These are phyloP conservation scores for Naso thynnoides DNA, from an alignment of 2,797 vertebrate genomes.

Conservation along the genomic window DNA sequence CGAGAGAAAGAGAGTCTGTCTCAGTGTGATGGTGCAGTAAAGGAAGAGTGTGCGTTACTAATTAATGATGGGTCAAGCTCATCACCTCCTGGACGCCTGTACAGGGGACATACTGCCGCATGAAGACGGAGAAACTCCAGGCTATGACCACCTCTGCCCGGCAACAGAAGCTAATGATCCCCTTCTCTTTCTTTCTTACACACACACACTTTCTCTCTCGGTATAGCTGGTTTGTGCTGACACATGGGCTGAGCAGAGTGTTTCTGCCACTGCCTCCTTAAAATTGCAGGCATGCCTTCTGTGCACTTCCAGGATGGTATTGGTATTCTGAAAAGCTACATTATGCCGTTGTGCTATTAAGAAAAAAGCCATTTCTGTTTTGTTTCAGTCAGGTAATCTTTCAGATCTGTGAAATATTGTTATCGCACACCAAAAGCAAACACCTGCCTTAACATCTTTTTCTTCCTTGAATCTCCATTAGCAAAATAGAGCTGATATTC, in stretches of 20 bases:
- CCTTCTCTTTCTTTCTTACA: slow-evolving; percentile 16
- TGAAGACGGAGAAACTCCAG: slow-evolving; percentile 44
- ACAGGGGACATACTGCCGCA: slow-evolving; percentile 32
- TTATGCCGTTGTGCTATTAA: slow-evolving; percentile 78
- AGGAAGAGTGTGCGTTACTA: slow-evolving; percentile 36
- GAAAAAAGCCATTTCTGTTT: slow-evolving; percentile 72
- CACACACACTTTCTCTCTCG: slow-evolving; percentile 32
- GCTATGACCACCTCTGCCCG: slow-evolving; percentile 57
- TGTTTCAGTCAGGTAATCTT: slow-evolving; percentile 62
- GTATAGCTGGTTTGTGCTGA: slow-evolving; percentile 77
- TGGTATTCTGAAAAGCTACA: slow-evolving; percentile 70
- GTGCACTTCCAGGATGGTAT: slow-evolving; percentile 54
- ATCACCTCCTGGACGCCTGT: slow-evolving; percentile 54
- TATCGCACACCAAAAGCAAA: slow-evolving; percentile 53
- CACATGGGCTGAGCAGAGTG: slow-evolving; percentile 63
- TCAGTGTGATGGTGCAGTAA: slow-evolving; percentile 19
- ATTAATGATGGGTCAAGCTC: slow-evolving; percentile 56
- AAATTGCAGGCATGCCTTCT: slow-evolving; percentile 68
- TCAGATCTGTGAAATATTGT: slow-evolving; percentile 63
- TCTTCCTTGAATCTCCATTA: slow-evolving; percentile 69
- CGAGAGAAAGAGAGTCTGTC: slow-evolving; percentile 5
- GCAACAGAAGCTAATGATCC: slow-evolving; percentile 73
- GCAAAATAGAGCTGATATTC: slow-evolving; percentile 65
- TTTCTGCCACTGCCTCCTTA: slow-evolving; percentile 64
- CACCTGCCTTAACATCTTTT: slow-evolving; percentile 59